Conservation (phyloP, 30 jellyfish, hydroid and myxozoan genomes). For the Turritopsis rubra region DNA sequence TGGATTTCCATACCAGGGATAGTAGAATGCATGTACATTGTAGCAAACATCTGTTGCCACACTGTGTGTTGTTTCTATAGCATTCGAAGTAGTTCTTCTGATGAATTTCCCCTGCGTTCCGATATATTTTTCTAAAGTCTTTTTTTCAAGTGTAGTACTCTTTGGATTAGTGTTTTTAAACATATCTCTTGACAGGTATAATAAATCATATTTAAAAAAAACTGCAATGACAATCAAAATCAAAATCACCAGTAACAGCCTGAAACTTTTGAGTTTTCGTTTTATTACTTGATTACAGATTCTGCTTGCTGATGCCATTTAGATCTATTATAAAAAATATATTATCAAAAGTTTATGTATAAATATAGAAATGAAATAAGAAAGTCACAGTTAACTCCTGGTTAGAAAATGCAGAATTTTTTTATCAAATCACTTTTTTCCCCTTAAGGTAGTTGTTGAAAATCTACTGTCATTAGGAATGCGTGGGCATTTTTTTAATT, state of each 20-base stretch:
- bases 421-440: too few relatives aligned
- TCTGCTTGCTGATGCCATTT: not conserved
- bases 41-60: slow-evolving; percentile 26
- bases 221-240: not conserved
- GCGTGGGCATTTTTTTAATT: too few relatives aligned
- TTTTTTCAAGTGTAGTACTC: not conserved
- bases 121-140: not conserved
- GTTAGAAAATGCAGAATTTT: too few relatives aligned
- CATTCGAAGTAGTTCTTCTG: not conserved
- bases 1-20: slow-evolving; percentile 96
- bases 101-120: not conserved
- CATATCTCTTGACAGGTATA: not conserved
- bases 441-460: too few relatives aligned
- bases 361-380: not conserved
- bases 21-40: slow-evolving; percentile 71
- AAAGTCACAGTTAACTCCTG: not conserved
- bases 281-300: not conserved
- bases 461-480: too few relatives aligned
- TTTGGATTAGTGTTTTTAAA: not conserved
- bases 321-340: not conserved
- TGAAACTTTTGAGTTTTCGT: not conserved
- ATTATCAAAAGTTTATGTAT: not conserved
- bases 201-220: not conserved
- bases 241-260: not conserved
- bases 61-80: not conserved